Base-by-base conservation (phyloP, 1,140 invertebrate species). In the Achroia grisella region DNA sequence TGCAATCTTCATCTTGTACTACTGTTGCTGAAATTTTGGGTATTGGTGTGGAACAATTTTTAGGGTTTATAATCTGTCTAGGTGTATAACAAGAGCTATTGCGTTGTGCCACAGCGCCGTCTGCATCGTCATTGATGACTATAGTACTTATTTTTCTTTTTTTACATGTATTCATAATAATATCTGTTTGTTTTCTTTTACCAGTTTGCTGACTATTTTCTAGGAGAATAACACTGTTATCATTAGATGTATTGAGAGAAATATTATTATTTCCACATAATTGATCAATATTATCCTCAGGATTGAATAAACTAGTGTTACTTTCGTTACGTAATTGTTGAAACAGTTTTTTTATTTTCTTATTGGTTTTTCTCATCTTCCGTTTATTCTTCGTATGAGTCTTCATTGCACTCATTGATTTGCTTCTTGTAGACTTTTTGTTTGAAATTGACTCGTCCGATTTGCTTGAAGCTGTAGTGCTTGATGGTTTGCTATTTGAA, bases 1-100 rank as follows among this genome's bases (percentile, higher is more conserved):
- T 65, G n/a, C 63, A 52, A 17, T 60, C 64, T 37, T 60, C 37
- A 30, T 27, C n/a, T 35, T 23, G 14, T 31, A 6, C 47, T 56
- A 36, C 48, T 56, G n/a, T 61, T 62, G 30, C 37, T 42, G 12
- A 40, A n/a, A 37, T 32, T 17, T 48, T 58, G 4, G 44, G 11
- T 10, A 61, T 45, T n/a, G 71, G 69, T 4, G 71, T 75, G 9
- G 71, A 74, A 32, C 62, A 61, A 35, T 66, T 56, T 10, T 61
- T 36, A 0, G 69, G 63, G 11, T 41, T 48, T 23, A 3, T 2
- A 3, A 57, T 44, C 31, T 39, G 12, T 50, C 56, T 42, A 34
- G 41, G 10, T 53, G 17, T 23, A 23, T 6, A 23, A 23, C 43
- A 23, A 27, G 52, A 40, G 23, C 48, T 29, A 23, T 36, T 39